Evolutionary conservation across 2,797 vertebrate genomes (phyloP).

Genomic region (Gymnothorax reevesii): DNA sequence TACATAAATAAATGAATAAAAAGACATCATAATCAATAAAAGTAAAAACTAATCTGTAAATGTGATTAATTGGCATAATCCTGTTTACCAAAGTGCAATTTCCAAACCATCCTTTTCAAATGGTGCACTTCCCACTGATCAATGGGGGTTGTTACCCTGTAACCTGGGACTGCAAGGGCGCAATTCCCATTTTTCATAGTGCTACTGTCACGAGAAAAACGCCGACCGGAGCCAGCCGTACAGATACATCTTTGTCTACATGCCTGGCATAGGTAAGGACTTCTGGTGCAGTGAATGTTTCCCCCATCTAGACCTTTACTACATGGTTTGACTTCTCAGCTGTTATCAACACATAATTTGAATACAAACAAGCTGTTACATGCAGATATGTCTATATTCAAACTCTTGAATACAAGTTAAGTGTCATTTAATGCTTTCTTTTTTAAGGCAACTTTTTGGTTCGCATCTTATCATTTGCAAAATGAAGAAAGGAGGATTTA

Average conservation of each 20-base stretch:
- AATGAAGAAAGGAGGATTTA: background rate
- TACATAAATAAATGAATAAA: conserved; percentile 28
- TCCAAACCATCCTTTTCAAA: conserved; percentile 66
- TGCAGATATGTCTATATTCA: no score
- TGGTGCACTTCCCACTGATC: conserved; percentile 58
- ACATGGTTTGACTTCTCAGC: background rate
- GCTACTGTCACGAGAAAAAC: background rate
- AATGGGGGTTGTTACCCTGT: conserved; percentile 55
- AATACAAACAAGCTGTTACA: no score
- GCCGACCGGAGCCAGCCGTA: background rate
- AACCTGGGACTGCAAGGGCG: conserved; percentile 26
- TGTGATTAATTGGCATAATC: conserved; percentile 88
- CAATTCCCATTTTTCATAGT: conserved; percentile 2
- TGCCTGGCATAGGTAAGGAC: background rate
- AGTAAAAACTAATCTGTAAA: conserved; percentile 84
- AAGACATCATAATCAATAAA: conserved; percentile 79
- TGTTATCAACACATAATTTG: background rate
- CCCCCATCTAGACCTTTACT: background rate
- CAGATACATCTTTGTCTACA: conserved; percentile 15
- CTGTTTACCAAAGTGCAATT: conserved; percentile 73
- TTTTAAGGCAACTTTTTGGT: no score
- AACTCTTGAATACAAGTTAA: no score
- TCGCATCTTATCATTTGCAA: background rate
- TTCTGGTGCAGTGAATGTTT: background rate
- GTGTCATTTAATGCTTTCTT: background rate